A percentile compares a stretch with the other conserved stretches of the same genome.
Conservation (phyloP, 2,888 invertebrate genomes). For the Octonoba sinensis region DNA sequence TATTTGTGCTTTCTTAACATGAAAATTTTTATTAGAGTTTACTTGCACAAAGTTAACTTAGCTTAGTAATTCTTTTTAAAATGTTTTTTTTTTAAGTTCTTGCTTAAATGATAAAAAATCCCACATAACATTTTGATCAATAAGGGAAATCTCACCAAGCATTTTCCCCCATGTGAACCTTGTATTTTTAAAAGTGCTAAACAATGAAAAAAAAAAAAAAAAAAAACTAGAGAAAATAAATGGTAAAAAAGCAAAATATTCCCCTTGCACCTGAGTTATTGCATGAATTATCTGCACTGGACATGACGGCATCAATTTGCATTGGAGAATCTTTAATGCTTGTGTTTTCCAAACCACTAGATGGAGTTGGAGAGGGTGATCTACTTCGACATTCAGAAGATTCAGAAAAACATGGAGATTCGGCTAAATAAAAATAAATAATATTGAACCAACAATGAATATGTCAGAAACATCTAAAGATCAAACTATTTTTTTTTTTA, state of each 20-base stretch:
- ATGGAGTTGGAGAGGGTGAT: conserved; percentile 89
- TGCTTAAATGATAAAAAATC: too few species aligned
- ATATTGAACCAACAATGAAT: too few species aligned
- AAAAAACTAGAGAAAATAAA: background rate
- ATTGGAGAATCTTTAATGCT: conserved; percentile 86
- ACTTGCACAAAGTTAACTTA: too few species aligned
- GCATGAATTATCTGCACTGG: conserved; percentile 63
- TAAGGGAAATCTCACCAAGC: too few species aligned
- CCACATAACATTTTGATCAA: too few species aligned
- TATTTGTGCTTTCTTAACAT: too few species aligned
- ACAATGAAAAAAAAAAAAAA: background rate
- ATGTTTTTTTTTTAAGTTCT: too few species aligned
- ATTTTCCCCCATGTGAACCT: too few species aligned
- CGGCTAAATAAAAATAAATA: conserved; percentile 39
- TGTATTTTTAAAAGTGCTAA: background rate
- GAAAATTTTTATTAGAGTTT: too few species aligned
- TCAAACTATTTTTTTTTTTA: too few species aligned
- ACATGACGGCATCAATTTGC: conserved; percentile 79
- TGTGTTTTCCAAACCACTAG: conserved; percentile 87
- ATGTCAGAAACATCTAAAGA: too few species aligned
- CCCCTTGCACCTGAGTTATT: conserved; percentile 59
- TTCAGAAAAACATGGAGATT: conserved; percentile 65
- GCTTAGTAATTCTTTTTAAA: too few species aligned
- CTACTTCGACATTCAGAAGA: conserved; percentile 66
- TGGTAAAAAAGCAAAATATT: background rate